Conservation (phyloP, 1,140 invertebrate species). For the Polypedilum vanderplanki region DNA sequence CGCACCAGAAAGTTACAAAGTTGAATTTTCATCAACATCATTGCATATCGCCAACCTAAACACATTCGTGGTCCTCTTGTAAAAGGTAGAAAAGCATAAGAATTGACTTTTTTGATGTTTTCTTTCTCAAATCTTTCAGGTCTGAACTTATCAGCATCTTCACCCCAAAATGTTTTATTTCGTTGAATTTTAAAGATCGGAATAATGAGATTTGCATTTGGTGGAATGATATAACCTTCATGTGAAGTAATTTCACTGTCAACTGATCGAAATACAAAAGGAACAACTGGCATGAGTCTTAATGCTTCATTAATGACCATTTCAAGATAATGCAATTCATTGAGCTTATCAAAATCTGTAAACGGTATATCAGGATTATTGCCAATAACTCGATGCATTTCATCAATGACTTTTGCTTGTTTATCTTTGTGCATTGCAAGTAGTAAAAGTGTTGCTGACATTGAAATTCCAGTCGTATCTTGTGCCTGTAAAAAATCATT, state of each 20-base stretch:
- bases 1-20: not conserved
- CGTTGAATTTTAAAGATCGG: conserved; percentile 38
- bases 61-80: conserved; percentile 39
- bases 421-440: conserved; percentile 39
- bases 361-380: conserved; percentile 44
- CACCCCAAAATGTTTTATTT: conserved; percentile 38
- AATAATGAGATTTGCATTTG: conserved; percentile 35
- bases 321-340: conserved; percentile 49
- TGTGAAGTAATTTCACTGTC: conserved; percentile 33
- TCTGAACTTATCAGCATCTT: conserved; percentile 38
- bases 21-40: not conserved
- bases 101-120: conserved; percentile 36
- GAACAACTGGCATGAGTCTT: conserved; percentile 41
- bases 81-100: conserved; percentile 41
- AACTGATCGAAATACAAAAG: conserved; percentile 32
- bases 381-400: conserved; percentile 51
- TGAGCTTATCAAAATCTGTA: conserved; percentile 50
- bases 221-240: conserved; percentile 35
- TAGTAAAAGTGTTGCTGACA: conserved; percentile 37
- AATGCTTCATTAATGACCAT: conserved; percentile 56
- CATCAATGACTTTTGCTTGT: conserved; percentile 52
- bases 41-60: conserved; percentile 32
- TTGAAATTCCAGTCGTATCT: conserved; percentile 40
- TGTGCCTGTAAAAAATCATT: conserved; percentile 35
- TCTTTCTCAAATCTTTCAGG: conserved; percentile 39